phyloP scores from a whole-genome alignment of 2,113 vertebrate species.

The Sprattus sprattus region DNA sequence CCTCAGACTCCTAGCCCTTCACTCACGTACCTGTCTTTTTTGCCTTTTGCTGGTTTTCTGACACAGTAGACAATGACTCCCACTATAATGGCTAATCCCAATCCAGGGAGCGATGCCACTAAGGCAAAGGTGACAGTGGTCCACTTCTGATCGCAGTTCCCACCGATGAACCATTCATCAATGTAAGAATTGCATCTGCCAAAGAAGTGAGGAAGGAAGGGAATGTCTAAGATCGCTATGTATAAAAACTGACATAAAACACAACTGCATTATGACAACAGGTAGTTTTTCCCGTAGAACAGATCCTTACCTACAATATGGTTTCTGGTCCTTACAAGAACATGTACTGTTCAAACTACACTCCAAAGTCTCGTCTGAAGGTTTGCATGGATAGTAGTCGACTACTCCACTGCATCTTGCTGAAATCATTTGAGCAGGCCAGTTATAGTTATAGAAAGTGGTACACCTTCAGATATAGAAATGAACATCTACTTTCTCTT shows the following conservation, averaged over 20 bases:
- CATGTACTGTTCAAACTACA: slow-evolving; percentile 30
- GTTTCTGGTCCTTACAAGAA: slow-evolving; percentile 7
- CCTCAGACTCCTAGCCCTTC: not conserved
- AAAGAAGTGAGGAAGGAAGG: not conserved
- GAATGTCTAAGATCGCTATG: not conserved
- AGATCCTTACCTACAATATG: slow-evolving; percentile 40
- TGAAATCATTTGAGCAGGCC: slow-evolving; percentile 17
- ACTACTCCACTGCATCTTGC: rapidly evolving
- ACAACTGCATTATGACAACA: not conserved
- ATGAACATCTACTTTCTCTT: not conserved
- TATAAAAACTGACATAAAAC: not conserved
- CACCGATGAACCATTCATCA: slow-evolving; percentile 43
- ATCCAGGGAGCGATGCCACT: slow-evolving; percentile 51
- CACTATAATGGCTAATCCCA: slow-evolving; percentile 41
- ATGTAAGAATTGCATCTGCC: slow-evolving; percentile 46
- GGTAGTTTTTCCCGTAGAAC: not conserved
- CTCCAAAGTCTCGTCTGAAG: rapidly evolving
- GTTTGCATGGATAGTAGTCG: not conserved
- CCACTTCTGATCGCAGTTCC: slow-evolving; percentile 45
- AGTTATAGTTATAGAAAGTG: not conserved
- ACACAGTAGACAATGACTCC: slow-evolving; percentile 36
- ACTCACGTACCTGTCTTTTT: not conserved
- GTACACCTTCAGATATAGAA: not conserved
- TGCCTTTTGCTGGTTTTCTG: not conserved
- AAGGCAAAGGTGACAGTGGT: slow-evolving; percentile 40